phyloP scores from a whole-genome alignment of 2,113 vertebrate genomes.

The Siphamia tubifer region DNA sequence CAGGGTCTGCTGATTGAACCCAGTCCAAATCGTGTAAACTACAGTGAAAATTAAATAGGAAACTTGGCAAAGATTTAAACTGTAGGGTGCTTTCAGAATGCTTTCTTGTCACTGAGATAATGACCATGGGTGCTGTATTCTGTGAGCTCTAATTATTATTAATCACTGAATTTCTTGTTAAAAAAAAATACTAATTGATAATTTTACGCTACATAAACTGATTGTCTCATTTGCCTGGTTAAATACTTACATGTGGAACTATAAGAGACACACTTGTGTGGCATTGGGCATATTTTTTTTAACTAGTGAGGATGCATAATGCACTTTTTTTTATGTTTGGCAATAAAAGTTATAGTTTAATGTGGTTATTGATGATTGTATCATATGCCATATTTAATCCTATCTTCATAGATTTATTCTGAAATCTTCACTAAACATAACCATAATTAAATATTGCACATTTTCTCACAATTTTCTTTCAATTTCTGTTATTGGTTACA shows the following conservation, averaged over 20 bases:
- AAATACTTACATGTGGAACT: not conserved
- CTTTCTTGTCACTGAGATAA: conserved; percentile 22
- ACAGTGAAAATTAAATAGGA: not conserved
- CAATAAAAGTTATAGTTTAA: no score
- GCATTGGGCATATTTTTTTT: no score
- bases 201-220: not conserved
- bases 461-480: no score
- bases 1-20: conserved; percentile 35
- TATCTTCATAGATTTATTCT: no score
- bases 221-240: not conserved
- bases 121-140: conserved; percentile 20
- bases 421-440: no score
- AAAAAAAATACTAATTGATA: conserved; percentile 39
- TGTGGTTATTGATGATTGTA: no score
- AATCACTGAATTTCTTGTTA: conserved; percentile 21
- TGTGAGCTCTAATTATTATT: conserved; percentile 31
- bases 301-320: no score
- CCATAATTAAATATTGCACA: no score
- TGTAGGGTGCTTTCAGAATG: conserved; percentile 18
- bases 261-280: not conserved
- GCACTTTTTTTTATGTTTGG: no score
- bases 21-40: conserved; percentile 23
- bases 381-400: no score
- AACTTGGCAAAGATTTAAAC: conserved; percentile 10
- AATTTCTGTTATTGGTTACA: no score